Base-by-base conservation (phyloP, 2,888 invertebrate species). In the Agrotis ipsilon region DNA sequence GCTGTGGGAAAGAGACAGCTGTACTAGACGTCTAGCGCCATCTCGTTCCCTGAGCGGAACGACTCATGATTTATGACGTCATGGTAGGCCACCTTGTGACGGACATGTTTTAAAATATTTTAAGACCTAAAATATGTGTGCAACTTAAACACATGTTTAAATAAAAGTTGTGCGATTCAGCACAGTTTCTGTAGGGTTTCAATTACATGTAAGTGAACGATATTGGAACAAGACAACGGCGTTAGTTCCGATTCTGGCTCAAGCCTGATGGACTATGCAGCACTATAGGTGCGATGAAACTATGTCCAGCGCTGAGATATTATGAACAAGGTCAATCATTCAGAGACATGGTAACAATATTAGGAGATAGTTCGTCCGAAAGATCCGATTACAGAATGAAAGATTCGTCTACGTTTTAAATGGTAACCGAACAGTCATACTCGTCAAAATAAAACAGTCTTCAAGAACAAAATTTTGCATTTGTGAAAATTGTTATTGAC, bases 381-480 rank as follows among this genome's bases (percentile, higher is more conserved):
- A 48, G 49, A 69, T 32, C 54, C 19, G 14, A 16, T 54, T 45
- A 19, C 16, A 7, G 27, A 14, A 24, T 59, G n/a, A 52, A 16
- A 57, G 46, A 48, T 48, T 54, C 5, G 24, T 43, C 14, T 51
- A 45, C 46, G n/a, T 19, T 24, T 52, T 76, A 48, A 45, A 43
- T 63, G 24, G 43, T n/a, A 32, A 64, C 21, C 39, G 39, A 43
- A 75, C 54, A 51, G 18, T 54, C 21, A 27, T 55, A 72, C 32
- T 61, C 7, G 18, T 80, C 54, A 80, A 80, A 46, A 66, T 78
- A 52, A 54, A 78, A 75, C 60, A 68, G 24, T 48, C 68, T 68
- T 75, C 52, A 64, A 64, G 60, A 45, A 75, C 80, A 65, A 46
- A 61, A 64, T 60, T 14, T 49, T 45, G 16, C 9, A n/a, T 43